phyloP scores from a whole-genome alignment of 2,888 invertebrate genomes.

The Brenthis ino region DNA sequence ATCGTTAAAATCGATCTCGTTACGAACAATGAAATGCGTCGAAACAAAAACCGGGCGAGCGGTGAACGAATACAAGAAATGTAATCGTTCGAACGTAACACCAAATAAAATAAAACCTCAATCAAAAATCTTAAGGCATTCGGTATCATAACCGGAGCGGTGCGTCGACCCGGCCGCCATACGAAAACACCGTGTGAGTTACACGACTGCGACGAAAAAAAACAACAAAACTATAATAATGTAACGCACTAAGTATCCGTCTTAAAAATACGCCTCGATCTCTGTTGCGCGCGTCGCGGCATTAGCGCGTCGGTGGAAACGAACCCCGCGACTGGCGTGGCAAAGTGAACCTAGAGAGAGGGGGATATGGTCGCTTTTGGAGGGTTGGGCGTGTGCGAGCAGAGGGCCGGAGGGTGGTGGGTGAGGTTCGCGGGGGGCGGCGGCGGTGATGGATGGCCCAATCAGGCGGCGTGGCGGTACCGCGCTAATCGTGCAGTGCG shows the following conservation, averaged over 20 bases:
- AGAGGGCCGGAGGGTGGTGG: conserved; percentile 49
- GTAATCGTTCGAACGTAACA: conserved; percentile 74
- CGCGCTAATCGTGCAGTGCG: conserved; percentile 78
- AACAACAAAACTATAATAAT: conserved; percentile 78
- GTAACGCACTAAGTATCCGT: conserved; percentile 81
- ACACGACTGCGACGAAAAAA: conserved; percentile 68
- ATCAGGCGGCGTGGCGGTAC: conserved; percentile 79
- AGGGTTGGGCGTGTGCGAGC: conserved; percentile 39
- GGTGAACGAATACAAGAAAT: conserved; percentile 78
- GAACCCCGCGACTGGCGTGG: conserved; percentile 27
- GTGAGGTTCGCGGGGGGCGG: conserved; percentile 67
- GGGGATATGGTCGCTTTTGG: conserved; percentile 51
- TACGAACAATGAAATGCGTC: conserved; percentile 78
- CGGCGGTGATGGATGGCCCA: conserved; percentile 82
- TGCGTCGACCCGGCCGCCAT: conserved; percentile 75
- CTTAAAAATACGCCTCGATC: conserved; percentile 79
- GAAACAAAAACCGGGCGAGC: conserved; percentile 76
- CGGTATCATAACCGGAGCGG: conserved; percentile 77
- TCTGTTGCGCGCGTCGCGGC: conserved; percentile 70
- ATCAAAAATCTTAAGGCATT: conserved; percentile 79
- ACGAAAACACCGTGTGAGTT: conserved; percentile 72
- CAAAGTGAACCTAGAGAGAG: conserved; percentile 19
- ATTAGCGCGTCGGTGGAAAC: conserved; percentile 61
- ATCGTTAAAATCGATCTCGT: conserved; percentile 79
- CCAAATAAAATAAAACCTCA: conserved; percentile 79